A percentile compares a stretch with the other conserved stretches of the same genome.
These are phyloP conservation scores for Echinarachnius parma DNA, from an alignment of 53 echinoderm and acorn worm genomes.

Conservation along the genomic window DNA sequence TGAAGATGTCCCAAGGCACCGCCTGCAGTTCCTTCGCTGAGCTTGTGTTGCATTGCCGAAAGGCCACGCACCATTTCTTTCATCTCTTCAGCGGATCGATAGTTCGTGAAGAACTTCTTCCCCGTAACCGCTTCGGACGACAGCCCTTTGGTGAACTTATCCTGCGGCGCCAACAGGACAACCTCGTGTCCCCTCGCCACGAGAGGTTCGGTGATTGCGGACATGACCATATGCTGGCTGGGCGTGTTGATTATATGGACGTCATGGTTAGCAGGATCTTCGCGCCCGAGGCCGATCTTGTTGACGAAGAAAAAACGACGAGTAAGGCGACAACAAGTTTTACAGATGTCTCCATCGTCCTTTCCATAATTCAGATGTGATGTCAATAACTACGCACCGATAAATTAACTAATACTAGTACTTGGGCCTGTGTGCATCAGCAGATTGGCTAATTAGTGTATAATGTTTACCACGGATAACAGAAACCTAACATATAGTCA, in stretches of 20 bases:
- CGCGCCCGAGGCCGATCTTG: too few species aligned
- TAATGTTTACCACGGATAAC: too few species aligned
- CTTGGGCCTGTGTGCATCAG: too few species aligned
- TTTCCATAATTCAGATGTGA: too few species aligned
- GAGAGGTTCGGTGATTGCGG: conserved; percentile 19
- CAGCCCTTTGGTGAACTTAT: conserved; percentile 25
- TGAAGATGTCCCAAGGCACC: not conserved
- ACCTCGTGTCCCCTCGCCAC: conserved; percentile 25
- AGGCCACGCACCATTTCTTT: not conserved
- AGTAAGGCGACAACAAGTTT: too few species aligned
- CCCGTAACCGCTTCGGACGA: conserved; percentile 9
- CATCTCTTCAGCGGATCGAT: not conserved
- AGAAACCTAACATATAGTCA: too few species aligned
- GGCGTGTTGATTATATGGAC: conserved; percentile 16
- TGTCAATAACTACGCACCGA: too few species aligned
- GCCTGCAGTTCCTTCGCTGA: not conserved
- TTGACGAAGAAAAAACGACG: too few species aligned
- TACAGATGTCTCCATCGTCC: too few species aligned
- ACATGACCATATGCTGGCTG: conserved; percentile 33
- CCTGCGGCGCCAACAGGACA: conserved; percentile 7
- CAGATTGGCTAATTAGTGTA: too few species aligned
- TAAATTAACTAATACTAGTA: too few species aligned
- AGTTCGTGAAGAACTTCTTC: conserved; percentile 22
- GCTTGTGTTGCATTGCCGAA: not conserved
- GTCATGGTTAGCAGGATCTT: conserved; percentile 26